These are phyloP conservation scores for Propsilocerus akamusi DNA, from an alignment of 1,140 invertebrate species.

Conservation along the genomic window DNA sequence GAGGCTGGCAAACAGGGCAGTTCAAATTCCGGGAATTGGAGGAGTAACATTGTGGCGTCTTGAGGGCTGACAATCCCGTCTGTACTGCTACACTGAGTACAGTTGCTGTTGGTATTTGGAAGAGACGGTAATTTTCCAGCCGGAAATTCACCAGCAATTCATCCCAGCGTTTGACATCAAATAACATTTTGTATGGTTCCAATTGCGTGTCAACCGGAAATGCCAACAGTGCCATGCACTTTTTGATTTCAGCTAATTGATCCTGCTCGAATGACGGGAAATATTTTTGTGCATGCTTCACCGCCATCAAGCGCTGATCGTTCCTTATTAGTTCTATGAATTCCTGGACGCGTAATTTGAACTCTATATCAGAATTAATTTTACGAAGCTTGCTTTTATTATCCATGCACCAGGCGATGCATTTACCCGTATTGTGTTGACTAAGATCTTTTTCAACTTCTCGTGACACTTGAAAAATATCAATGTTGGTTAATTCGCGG, in stretches of 20 bases:
- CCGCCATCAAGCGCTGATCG: constrained; percentile 74
- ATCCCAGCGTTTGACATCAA: constrained; percentile 46
- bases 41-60: constrained; percentile 76
- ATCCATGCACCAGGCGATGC: constrained; percentile 92
- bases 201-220: constrained; percentile 63
- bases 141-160: constrained; percentile 78
- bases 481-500: constrained; percentile 82
- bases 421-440: constrained; percentile 67
- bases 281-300: constrained; percentile 85
- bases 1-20: constrained; percentile 84
- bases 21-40: constrained; percentile 48
- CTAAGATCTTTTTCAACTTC: constrained; percentile 68
- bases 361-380: constrained; percentile 76
- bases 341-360: constrained; percentile 84
- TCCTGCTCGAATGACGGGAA: constrained; percentile 75
- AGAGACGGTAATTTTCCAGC: constrained; percentile 82
- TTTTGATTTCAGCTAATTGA: constrained; percentile 72
- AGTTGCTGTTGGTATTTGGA: constrained; percentile 79
- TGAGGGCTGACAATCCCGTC: constrained; percentile 84
- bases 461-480: constrained; percentile 75
- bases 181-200: constrained; percentile 34
- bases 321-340: constrained; percentile 86
- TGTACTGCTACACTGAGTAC: constrained; percentile 81
- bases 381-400: constrained; percentile 92
- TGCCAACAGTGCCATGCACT: constrained; percentile 87